phyloP scores from a whole-genome alignment of 2,113 vertebrate genomes.

The Maylandia zebra region DNA sequence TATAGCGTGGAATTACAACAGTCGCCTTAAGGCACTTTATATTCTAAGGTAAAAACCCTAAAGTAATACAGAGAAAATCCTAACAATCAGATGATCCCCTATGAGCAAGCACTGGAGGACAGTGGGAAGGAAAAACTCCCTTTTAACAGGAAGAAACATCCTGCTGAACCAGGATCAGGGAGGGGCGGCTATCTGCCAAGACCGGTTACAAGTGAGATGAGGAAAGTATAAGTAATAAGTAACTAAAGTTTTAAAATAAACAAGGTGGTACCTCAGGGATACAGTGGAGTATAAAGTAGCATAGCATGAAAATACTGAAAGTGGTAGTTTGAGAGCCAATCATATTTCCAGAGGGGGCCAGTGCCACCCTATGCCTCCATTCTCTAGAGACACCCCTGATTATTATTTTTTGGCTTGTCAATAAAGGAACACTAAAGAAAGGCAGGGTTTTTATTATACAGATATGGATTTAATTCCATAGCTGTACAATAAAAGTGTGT shows the following conservation, averaged over 20 bases:
- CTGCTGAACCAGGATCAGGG: not conserved
- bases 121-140: not conserved
- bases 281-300: not conserved
- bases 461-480: not conserved
- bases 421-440: not conserved
- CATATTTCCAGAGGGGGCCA: not conserved
- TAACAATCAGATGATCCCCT: not conserved
- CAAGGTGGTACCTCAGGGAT: not conserved
- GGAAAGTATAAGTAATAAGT: not conserved
- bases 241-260: not conserved
- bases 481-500: not conserved
- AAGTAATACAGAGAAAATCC: not conserved
- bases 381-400: not conserved
- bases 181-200: not conserved
- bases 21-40: not conserved
- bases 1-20: not conserved
- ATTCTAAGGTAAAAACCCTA: not conserved
- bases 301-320: not conserved
- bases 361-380: not conserved
- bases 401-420: constrained; percentile 15
- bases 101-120: not conserved
- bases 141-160: not conserved
- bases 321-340: not conserved
- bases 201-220: not conserved
- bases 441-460: not conserved